Evolutionary conservation across 2,888 invertebrate genomes (phyloP), one percentile per base, ranked within the genome.

Genomic region (Volucella bombylans): DNA sequence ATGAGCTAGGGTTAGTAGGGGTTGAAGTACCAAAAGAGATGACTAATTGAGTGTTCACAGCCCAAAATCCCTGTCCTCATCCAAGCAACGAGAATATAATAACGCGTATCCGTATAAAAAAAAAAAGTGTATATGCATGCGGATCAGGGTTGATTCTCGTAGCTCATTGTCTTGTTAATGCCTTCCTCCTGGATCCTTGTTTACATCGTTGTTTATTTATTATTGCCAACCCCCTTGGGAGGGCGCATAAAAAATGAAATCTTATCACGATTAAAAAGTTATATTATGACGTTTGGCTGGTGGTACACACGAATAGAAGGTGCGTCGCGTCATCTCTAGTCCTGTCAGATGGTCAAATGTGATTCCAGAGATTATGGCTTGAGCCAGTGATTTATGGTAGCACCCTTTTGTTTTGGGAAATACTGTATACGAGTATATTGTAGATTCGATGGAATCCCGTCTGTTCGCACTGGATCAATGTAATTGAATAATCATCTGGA

Each of bases 401-500:
- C 57, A 85, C 64, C 85, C 85, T 81, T 85, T 83, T 49, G 55
- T 31, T 31, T 31, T 31, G 31, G 31, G 0, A 31, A 6, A 31
- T 31, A 31, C 23, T 18, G 18, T 18, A 31, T 31, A 31, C 31
- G 1, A 4, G 31, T 6, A 23, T 3, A 31, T 2, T 4, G 23
- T 31, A 31, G 31, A 31, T 6, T 31, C 31, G 1, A 11, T n/a
- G 12, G 38, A 57, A 54, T 64, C 85, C 76, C 85, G 71, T 85
- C 85, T 85, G 85, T 68, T 85, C 61, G 71, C 49, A 52, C 59
- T 59, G 80, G 65, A 69, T 69, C 61, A 65, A 15, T 59, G 76
- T 81, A 85, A 85, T 85, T 85, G 85, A 85, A 85, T 85, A 85
- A 85, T 85, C 85, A 85, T 85, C 85, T 85, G 85, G 81, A 85